phyloP scores from a whole-genome alignment of 2,113 vertebrate genomes.

The Micromys minutus region DNA sequence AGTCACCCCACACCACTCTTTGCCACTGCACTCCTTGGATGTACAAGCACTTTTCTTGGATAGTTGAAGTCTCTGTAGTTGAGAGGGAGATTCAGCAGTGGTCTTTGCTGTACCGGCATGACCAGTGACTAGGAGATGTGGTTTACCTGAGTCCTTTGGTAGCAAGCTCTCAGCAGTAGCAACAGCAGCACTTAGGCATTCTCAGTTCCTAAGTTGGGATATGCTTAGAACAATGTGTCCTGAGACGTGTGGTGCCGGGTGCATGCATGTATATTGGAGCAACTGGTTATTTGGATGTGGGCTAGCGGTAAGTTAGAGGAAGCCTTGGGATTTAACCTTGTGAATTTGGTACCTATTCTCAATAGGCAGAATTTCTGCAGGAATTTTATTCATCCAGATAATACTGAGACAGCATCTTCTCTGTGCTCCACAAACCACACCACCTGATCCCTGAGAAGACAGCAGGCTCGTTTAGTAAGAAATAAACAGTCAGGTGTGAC shows the following conservation, averaged over 20 bases:
- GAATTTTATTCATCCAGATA: constrained; percentile 14
- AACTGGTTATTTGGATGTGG: background rate
- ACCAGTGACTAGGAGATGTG: background rate
- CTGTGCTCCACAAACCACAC: background rate
- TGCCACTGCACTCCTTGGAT: background rate
- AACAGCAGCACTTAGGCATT: background rate
- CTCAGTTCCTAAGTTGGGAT: background rate
- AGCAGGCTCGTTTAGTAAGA: constrained; percentile 66
- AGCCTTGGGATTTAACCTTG: constrained; percentile 33
- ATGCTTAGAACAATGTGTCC: background rate
- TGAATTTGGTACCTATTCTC: background rate
- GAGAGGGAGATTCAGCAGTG: background rate
- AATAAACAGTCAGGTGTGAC: constrained; percentile 40
- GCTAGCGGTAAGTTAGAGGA: background rate
- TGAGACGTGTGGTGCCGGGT: background rate
- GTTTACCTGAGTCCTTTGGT: background rate
- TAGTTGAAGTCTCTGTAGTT: background rate
- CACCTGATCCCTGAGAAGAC: background rate
- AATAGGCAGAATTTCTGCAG: constrained; percentile 52
- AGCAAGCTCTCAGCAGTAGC: background rate
- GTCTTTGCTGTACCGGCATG: background rate
- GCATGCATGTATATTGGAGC: background rate
- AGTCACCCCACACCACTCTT: background rate
- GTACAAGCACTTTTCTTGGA: background rate
- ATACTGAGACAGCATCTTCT: constrained; percentile 37